These are phyloP conservation scores for Ichneumoninae sp. DNA, from an alignment of 2,888 invertebrate genomes.

Conservation along the genomic window DNA sequence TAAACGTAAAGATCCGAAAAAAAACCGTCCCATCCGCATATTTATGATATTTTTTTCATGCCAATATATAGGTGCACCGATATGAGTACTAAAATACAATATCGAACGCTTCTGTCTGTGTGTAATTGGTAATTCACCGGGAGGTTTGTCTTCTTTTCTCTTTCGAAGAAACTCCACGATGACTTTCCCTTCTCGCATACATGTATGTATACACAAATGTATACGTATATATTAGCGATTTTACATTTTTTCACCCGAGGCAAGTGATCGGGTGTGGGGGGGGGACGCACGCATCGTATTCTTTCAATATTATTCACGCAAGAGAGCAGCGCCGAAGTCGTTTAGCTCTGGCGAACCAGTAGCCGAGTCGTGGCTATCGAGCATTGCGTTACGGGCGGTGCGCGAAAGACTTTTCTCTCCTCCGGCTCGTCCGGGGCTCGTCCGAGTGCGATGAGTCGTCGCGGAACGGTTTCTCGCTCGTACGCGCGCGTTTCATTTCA, in stretches of 20 bases:
- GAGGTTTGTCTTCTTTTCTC: conserved; percentile 64
- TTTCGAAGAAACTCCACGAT: conserved; percentile 57
- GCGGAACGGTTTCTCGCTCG: conserved; percentile 53
- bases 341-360: conserved; percentile 46
- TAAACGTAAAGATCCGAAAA: neutral
- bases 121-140: conserved; percentile 57
- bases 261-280: conserved; percentile 22
- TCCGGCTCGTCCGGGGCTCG: conserved; percentile 12
- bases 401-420: conserved; percentile 48
- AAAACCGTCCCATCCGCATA: neutral
- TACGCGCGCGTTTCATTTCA: conserved; percentile 62
- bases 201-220: neutral
- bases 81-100: conserved; percentile 42
- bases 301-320: conserved; percentile 52
- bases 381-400: conserved; percentile 40
- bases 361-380: conserved; percentile 16
- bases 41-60: neutral
- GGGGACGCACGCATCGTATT: conserved; percentile 41
- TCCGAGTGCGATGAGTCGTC: conserved; percentile 30
- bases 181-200: conserved; percentile 60
- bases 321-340: conserved; percentile 23
- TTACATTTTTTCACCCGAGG: conserved; percentile 54
- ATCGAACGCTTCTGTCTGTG: conserved; percentile 47
- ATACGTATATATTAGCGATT: conserved; percentile 6
- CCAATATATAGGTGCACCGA: conserved; percentile 1